Base-by-base conservation (phyloP, 2,797 vertebrate genomes). In the Mallotus villosus region DNA sequence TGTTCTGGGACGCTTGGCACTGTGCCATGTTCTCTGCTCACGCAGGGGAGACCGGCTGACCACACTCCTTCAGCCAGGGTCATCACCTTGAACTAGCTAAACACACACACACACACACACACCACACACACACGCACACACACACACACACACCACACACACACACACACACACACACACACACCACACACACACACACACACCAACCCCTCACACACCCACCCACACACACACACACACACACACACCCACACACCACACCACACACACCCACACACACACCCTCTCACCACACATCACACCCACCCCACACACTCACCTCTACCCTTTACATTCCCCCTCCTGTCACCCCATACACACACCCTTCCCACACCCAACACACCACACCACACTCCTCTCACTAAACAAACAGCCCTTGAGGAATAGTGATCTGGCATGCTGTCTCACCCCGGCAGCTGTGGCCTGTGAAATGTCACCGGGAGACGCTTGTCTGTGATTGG, bases 391-490 rank as follows among this genome's bases (percentile, higher is more conserved):
- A 59, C 49, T 14, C 22, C 6, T 22, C 63, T 41, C 25, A 64
- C 83, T 85, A 85, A 90, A 90, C 86, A 92, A 91, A 92, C 90
- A 91, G 82, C 82, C 87, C 86, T 91, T 91, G 87, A 88, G 87
- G 84, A 91, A 80, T 84, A 88, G 87, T 86, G 87, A 89, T 88
- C 80, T 91, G 90, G 90, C 90, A 88, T 83, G 86, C 85, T 88
- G 90, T 92, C 78, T 84, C 75, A 73, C 80, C 80, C 86, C 88
- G 91, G 90, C 90, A 92, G 90, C 92, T 93, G 91, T 91, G 90
- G 83, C 83, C 86, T 87, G 86, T 79, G 84, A 92, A 91, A 91
- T 92, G 92, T 93, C 92, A 92, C 87, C 83, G 78, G 82, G 80
- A 82, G 77, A 73, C 67, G 86, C 72, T 41, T 41, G 37, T 63